Base-by-base conservation (phyloP, 2,888 invertebrate species). In the Sericinus montela region DNA sequence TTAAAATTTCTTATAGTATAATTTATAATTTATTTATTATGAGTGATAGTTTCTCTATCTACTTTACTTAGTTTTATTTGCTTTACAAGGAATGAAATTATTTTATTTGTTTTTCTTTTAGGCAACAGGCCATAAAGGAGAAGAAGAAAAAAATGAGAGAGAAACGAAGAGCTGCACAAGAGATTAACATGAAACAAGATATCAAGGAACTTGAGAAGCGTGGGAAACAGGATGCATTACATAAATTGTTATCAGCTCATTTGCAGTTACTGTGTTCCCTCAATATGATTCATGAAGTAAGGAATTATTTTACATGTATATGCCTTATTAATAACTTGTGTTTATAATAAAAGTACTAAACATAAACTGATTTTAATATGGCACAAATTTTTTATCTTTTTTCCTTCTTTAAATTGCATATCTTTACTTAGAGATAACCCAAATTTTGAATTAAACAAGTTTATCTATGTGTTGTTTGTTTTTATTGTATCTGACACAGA, bases 261-360 rank as follows among this genome's bases (percentile, higher is more conserved):
- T 67, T 95, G 7, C 92, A 93, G 68, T 89, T 94, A 34, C 93
- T 94, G 58, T 89, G 92, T 44, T 88, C 90, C 1, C 88, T 92
- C 43, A 91, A 92, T 19, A 84, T 84, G 82, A 64, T 80, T 15
- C 63, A 77, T 19, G 86, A 89, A 78, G 89, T 88, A 48, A 54
- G 45, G 13, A n/a, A 16, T n/a, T n/a, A 8, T 5, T 25, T 25
- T 25, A 25, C 25, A 7, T 25, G 25, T 25, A n/a, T 25, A 28
- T 34, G 14, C 19, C 23, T 1, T 19, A 44, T 11, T 9, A 19
- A 32, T 23, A 40, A 23, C 34, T 45, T 45, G 16, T 19, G 28
- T 15, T 19, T 25, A 7, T 25, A 19, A 19, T 5, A 19, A 19
- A 19, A 5, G 3, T 19, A 19, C 3, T 19, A 19, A 5, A 19